Evolutionary conservation across 2,888 invertebrate species (phyloP), one percentile per base, ranked within the genome.

Genomic region (Neoascia interrupta): DNA sequence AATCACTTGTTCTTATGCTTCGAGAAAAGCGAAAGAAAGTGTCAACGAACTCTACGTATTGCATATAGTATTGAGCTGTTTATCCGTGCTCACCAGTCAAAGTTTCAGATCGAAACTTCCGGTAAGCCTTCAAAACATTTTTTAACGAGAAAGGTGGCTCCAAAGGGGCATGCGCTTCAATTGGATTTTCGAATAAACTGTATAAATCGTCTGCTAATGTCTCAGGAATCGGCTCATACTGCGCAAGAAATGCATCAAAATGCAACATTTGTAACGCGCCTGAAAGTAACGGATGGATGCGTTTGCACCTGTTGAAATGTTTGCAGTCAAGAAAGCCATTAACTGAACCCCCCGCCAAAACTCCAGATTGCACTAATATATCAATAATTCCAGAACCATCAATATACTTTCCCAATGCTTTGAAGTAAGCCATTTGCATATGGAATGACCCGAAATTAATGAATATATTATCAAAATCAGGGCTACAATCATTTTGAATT

Each of bases 401-500:
- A 4, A 60, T 60, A n/a, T 15, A 49, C 13, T 41, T 41, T 4
- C 49, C 49, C 8, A 51, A 11, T 1, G 61, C 61, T 34, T 82
- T 82, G 56, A 83, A 83, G 63, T 64, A 82, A 5, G 82, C 73
- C 74, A 83, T 63, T 73, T 81, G 69, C 8, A 82, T 63, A 45
- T 83, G 82, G 45, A 84, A 83, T 1, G 69, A 21, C 3, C 82
- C 84, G 8, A 81, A 56, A 56, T 81, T 70, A 28, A 83, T 83
- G 47, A 83, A 83, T 41, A 82, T n/a, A 51, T 81, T 61, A 26
- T 83, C 58, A 70, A 81, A 83, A 10, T 1, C 41, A 5, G 81
- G 76, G 53, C 34, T 63, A 51, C 83, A 81, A 1, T 70, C 75
- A n/a, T 63, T 13, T 81, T 85, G 83, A 16, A 85, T 82, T 72